Evolutionary conservation across 2,113 vertebrate genomes (phyloP).

Genomic region (Capreolus pygargus): DNA sequence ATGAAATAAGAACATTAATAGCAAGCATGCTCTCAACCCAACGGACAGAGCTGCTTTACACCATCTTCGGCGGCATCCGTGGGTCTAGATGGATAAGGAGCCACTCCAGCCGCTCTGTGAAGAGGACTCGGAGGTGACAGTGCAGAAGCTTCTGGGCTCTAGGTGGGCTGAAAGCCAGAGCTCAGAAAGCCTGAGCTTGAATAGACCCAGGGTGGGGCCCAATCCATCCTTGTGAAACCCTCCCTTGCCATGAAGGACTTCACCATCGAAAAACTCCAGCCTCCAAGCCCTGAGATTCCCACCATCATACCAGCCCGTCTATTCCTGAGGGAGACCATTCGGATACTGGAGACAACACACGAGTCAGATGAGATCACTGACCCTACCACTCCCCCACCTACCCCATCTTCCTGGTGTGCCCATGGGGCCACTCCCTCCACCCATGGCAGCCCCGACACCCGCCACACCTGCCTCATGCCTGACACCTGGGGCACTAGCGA

Average conservation of each 20-base stretch:
- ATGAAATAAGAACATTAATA: not conserved
- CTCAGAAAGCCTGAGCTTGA: conserved; percentile 75
- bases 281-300: not conserved
- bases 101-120: conserved; percentile 87
- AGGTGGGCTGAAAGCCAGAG: conserved; percentile 85
- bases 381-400: conserved; percentile 81
- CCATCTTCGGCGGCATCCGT: conserved; percentile 89
- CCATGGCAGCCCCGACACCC: accelerated
- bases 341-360: accelerated
- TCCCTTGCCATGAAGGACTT: conserved; percentile 79
- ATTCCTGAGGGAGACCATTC: not conserved
- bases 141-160: conserved; percentile 88
- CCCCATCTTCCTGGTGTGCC: conserved; percentile 54
- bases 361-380: conserved; percentile 74
- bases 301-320: not conserved
- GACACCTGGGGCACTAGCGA: accelerated
- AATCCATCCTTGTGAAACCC: conserved; percentile 77
- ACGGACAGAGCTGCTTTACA: conserved; percentile 86
- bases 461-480: accelerated
- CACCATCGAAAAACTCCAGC: conserved; percentile 77
- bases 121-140: conserved; percentile 86
- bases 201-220: not conserved
- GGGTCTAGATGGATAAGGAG: conserved; percentile 90
- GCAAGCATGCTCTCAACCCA: conserved; percentile 41
- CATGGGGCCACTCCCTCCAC: conserved; percentile 84